phyloP scores from a whole-genome alignment of 1,140 invertebrate species.

The Platyscapa corneri region DNA sequence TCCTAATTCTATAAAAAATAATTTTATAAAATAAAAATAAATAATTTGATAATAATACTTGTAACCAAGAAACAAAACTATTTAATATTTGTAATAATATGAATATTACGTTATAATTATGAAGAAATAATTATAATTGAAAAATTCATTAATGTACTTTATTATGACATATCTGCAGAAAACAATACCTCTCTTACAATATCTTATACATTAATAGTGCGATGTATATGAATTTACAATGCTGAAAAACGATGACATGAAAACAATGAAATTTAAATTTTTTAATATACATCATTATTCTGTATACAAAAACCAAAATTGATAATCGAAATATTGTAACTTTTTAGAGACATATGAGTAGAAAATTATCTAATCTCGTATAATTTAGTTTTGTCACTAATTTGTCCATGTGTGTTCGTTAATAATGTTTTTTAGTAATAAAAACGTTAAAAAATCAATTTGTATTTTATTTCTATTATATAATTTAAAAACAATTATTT shows the following conservation, averaged over 20 bases:
- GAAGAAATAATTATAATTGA: not conserved
- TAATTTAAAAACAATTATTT: not conserved
- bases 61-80: not conserved
- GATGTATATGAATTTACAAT: constrained; percentile 30
- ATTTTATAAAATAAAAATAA: not conserved
- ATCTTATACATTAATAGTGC: constrained; percentile 3
- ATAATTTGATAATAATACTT: not conserved
- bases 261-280: constrained; percentile 60
- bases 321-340: constrained; percentile 68
- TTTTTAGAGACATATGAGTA: constrained; percentile 67
- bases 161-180: not conserved
- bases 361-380: constrained; percentile 68
- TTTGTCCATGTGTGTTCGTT: constrained; percentile 72
- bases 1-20: not conserved
- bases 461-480: not conserved
- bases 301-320: constrained; percentile 66
- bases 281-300: constrained; percentile 66
- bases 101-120: not conserved
- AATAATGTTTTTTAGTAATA: constrained; percentile 72
- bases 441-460: constrained; percentile 56
- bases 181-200: not conserved
- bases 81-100: constrained; percentile 14
- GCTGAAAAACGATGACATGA: constrained; percentile 44
- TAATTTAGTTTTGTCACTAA: constrained; percentile 69
- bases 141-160: no score